Percentiles rank a stretch among this genome's conserved stretches.
phyloP scores from a whole-genome alignment of 2,888 invertebrate genomes.

The Octonoba sinensis region DNA sequence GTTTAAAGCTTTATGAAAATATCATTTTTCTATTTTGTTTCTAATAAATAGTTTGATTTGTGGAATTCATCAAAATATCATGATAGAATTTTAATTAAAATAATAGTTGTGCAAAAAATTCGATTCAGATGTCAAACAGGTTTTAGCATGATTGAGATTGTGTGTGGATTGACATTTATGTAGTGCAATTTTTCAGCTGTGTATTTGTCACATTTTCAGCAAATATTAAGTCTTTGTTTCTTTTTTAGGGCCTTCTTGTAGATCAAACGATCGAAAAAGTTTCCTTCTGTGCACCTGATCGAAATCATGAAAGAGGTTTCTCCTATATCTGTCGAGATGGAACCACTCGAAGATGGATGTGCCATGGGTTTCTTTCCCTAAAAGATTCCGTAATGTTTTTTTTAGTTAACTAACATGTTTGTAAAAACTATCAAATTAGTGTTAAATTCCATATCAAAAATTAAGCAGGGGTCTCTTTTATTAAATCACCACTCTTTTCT shows the following conservation, averaged over 20 bases:
- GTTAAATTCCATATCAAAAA: background rate
- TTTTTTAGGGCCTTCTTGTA: conserved; percentile 86
- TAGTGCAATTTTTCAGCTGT: no score
- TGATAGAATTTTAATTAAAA: no score
- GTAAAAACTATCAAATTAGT: background rate
- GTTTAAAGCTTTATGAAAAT: no score
- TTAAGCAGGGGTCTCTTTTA: background rate
- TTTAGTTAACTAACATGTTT: background rate
- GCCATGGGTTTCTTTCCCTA: conserved; percentile 96
- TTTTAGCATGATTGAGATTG: no score
- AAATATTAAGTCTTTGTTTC: background rate
- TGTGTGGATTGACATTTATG: no score
- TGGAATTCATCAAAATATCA: no score
- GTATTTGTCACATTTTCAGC: no score
- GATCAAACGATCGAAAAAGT: conserved; percentile 99
- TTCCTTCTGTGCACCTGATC: conserved; percentile 99
- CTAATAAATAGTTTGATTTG: no score
- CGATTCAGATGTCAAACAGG: no score
- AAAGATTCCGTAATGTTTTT: conserved; percentile 82
- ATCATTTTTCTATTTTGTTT: no score
- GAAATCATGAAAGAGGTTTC: conserved; percentile 97
- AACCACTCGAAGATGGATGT: conserved; percentile 99
- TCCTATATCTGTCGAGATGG: conserved; percentile 99
- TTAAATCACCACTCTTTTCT: background rate
- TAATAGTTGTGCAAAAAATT: no score